Percentiles rank a stretch among this genome's conserved stretches.
phyloP scores from a whole-genome alignment of 2,797 vertebrate species.

The Anabas testudineus region DNA sequence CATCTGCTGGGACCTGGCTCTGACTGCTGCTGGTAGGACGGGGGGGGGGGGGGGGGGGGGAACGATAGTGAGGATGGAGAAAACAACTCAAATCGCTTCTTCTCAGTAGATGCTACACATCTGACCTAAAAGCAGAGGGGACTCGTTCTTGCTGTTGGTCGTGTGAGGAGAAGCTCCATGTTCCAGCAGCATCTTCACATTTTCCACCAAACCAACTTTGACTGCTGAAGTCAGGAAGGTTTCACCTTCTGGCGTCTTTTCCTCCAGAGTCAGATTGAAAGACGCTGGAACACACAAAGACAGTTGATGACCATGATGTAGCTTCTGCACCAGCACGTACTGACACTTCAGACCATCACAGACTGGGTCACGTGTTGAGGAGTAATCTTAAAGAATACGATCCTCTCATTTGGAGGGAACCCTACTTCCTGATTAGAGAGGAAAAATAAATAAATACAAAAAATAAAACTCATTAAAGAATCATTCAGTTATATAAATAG shows the following conservation, averaged over 20 bases:
- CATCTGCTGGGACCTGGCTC: slow-evolving; percentile 83
- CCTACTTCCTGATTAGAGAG: too few species aligned
- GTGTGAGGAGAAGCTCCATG: slow-evolving; percentile 87
- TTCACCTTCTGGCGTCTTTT: slow-evolving; percentile 87
- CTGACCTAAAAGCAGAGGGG: slow-evolving; percentile 87
- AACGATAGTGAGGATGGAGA: background rate
- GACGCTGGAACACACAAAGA: slow-evolving; percentile 46
- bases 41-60: background rate
- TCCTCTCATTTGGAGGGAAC: too few species aligned
- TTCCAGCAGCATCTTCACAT: slow-evolving; percentile 83
- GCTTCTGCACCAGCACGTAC: background rate
- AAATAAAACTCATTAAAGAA: too few species aligned
- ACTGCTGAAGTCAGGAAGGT: slow-evolving; percentile 86
- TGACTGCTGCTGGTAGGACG: slow-evolving; percentile 78
- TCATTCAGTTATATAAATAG: too few species aligned
- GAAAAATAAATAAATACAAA: too few species aligned
- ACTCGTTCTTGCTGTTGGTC: slow-evolving; percentile 87
- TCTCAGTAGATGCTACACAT: background rate
- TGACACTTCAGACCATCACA: too few species aligned
- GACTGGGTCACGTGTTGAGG: too few species aligned
- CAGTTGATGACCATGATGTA: background rate
- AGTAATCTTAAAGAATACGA: too few species aligned
- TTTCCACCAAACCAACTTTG: slow-evolving; percentile 83
- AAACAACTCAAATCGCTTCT: background rate
- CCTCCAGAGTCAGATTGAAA: slow-evolving; percentile 83